Percentiles rank a stretch among this genome's conserved stretches.
These are phyloP conservation scores for Yponomeuta cagnagella DNA, from an alignment of 2,888 invertebrate genomes.

Conservation along the genomic window DNA sequence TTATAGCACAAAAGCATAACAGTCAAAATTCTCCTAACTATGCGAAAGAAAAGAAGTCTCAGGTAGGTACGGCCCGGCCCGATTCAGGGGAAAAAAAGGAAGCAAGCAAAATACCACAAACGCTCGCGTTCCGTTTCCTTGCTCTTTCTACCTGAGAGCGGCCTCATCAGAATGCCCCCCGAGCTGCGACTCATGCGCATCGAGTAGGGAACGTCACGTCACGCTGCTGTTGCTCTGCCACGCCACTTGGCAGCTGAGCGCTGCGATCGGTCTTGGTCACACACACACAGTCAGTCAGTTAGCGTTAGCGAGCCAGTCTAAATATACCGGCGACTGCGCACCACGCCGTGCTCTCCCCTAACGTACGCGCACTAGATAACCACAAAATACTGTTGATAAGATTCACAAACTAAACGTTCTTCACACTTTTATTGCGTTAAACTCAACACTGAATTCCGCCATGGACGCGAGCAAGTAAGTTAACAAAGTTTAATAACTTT, in stretches of 20 bases:
- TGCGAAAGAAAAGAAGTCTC: neutral
- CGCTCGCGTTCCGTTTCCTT: slow-evolving; percentile 4
- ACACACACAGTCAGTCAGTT: slow-evolving; percentile 30
- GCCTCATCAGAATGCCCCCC: neutral
- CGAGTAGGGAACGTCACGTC: neutral
- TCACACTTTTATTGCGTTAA: slow-evolving; percentile 40
- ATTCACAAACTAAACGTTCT: slow-evolving; percentile 51
- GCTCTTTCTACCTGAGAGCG: neutral
- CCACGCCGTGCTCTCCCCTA: slow-evolving; percentile 36
- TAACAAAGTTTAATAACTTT: slow-evolving; percentile 37
- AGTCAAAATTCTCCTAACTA: neutral
- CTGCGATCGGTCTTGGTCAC: slow-evolving; percentile 41
- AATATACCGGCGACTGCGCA: slow-evolving; percentile 66
- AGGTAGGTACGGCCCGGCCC: neutral
- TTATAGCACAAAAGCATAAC: neutral
- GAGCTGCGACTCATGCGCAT: no score
- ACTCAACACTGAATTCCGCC: slow-evolving; percentile 42
- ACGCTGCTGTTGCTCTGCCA: neutral
- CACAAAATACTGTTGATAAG: slow-evolving; percentile 51
- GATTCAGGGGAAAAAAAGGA: neutral
- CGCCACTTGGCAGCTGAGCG: slow-evolving; percentile 5
- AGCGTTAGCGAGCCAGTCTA: slow-evolving; percentile 52
- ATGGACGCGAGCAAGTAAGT: slow-evolving; percentile 56
- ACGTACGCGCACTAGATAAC: slow-evolving; percentile 50
- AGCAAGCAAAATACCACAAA: neutral